Conservation (phyloP, 2,888 invertebrate genomes). For the Polyommatus icarus region DNA sequence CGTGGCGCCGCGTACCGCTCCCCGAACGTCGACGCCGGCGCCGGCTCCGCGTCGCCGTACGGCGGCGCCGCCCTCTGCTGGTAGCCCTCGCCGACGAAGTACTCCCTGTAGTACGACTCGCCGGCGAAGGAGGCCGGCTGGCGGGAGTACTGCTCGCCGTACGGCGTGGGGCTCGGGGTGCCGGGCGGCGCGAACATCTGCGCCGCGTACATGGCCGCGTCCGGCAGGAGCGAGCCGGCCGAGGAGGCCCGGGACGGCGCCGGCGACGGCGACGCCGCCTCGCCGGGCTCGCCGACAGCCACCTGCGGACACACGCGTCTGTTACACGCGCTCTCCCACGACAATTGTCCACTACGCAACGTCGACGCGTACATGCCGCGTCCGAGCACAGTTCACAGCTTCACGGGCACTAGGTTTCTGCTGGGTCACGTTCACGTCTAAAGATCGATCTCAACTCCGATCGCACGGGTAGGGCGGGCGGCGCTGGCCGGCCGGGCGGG, state of each 20-base stretch:
- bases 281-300: constrained; percentile 78
- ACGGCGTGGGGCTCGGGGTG: constrained; percentile 84
- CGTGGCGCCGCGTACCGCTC: constrained; percentile 85
- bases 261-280: constrained; percentile 82
- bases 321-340: constrained; percentile 83
- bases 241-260: constrained; percentile 83
- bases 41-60: constrained; percentile 79
- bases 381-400: constrained; percentile 74
- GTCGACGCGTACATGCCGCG: constrained; percentile 82
- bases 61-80: constrained; percentile 81
- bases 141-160: constrained; percentile 74
- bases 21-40: constrained; percentile 83
- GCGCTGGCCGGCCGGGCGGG: constrained; percentile 80
- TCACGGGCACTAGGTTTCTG: constrained; percentile 71
- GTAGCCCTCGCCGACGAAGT: constrained; percentile 84
- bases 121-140: constrained; percentile 83
- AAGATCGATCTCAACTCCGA: constrained; percentile 71
- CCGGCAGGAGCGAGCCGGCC: constrained; percentile 80
- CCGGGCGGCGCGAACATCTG: constrained; percentile 86
- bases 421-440: constrained; percentile 63
- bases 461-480: constrained; percentile 80
- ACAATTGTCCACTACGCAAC: constrained; percentile 80
- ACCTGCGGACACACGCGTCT: constrained; percentile 83
- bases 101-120: constrained; percentile 91
- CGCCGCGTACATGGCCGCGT: constrained; percentile 84